Percentiles rank a stretch among this genome's conserved stretches.
phyloP scores from a whole-genome alignment of 2,113 vertebrate genomes.

The Lichenostomus cassidix region DNA sequence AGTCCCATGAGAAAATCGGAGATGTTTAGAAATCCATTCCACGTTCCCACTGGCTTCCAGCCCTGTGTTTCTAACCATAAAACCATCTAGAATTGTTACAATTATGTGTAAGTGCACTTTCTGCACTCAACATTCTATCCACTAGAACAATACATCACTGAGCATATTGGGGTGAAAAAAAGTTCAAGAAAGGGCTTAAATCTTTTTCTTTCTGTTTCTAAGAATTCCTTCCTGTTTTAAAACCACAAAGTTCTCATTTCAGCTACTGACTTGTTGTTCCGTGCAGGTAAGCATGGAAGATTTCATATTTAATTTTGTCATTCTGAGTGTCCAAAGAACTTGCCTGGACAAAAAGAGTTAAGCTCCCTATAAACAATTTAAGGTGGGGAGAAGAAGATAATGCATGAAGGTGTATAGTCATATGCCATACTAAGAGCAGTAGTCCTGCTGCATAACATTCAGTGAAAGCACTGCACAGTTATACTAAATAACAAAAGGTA shows the following conservation, averaged over 20 bases:
- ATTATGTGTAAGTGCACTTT: background rate
- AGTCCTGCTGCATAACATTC: background rate
- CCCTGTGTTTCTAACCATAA: background rate
- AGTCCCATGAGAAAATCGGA: background rate
- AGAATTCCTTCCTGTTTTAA: background rate
- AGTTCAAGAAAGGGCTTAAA: background rate
- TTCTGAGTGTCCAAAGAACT: background rate
- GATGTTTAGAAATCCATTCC: background rate
- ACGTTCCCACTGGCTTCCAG: background rate
- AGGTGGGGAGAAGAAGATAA: background rate
- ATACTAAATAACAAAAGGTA: background rate
- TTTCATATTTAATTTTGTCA: background rate
- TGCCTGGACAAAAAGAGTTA: background rate
- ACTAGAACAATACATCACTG: background rate
- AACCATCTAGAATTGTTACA: background rate
- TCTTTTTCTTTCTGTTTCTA: background rate
- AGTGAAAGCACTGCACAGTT: background rate
- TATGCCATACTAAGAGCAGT: background rate
- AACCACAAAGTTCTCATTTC: background rate
- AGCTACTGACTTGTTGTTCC: background rate
- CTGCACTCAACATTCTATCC: background rate
- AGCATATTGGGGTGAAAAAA: too few relatives aligned
- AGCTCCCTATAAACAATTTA: background rate
- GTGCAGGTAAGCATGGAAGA: background rate
- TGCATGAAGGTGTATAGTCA: background rate